Conservation (phyloP, 2,113 vertebrate genomes). For the Eubucco bourcierii region DNA sequence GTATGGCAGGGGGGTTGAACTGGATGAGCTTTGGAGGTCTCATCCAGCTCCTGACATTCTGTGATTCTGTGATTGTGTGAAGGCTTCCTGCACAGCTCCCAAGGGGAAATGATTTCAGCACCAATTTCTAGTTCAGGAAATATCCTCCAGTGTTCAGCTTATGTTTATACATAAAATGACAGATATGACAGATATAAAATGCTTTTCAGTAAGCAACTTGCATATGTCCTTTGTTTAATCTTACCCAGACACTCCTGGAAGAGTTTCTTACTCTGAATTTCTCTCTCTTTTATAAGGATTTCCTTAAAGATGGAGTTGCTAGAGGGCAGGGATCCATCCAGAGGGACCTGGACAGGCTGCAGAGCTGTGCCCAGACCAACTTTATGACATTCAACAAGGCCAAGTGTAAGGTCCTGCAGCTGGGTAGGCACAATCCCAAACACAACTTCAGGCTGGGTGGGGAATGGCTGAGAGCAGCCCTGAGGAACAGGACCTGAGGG, state of each 20-base stretch:
- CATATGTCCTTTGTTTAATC: conserved; percentile 12
- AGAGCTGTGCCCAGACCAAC: too few relatives aligned
- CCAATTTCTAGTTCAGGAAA: conserved; percentile 14
- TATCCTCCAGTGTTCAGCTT: neutral
- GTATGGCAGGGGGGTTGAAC: too few relatives aligned
- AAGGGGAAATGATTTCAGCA: neutral
- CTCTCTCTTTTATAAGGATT: neutral
- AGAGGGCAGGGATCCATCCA: too few relatives aligned
- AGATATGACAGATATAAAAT: conserved; percentile 7
- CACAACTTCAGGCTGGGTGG: too few relatives aligned
- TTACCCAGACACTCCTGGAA: conserved; percentile 19
- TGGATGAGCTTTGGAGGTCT: too few relatives aligned
- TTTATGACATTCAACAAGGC: too few relatives aligned
- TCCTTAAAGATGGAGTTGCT: neutral
- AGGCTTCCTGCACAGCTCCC: neutral
- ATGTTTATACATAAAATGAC: conserved; percentile 26
- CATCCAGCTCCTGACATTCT: too few relatives aligned
- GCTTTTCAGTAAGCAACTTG: neutral
- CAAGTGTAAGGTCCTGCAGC: too few relatives aligned
- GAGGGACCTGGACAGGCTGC: too few relatives aligned
- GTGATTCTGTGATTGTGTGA: neutral
- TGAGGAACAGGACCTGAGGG: too few relatives aligned
- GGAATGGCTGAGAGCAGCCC: too few relatives aligned
- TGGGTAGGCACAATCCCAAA: too few relatives aligned
- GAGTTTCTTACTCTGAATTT: neutral